A percentile compares a stretch with the other conserved stretches of the same genome.
phyloP scores from a whole-genome alignment of 1,140 invertebrate species.

The Eurosta solidaginis region DNA sequence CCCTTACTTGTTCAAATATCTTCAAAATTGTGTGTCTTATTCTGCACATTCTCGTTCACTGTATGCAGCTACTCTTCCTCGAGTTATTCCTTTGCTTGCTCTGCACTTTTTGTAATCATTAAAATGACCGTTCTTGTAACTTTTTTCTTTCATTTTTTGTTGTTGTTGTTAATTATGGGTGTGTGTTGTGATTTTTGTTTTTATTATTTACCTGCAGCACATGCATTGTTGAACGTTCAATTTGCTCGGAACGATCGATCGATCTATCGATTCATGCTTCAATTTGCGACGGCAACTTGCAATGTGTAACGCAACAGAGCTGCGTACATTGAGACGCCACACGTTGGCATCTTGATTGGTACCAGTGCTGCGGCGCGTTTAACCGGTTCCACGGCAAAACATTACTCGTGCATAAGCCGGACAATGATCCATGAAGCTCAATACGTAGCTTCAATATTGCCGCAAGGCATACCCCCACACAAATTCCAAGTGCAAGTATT shows the following conservation, averaged over 20 bases:
- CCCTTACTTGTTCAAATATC: too few species aligned
- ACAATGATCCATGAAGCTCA: not conserved
- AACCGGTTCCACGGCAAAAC: slow-evolving; percentile 18
- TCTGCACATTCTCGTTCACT: not conserved
- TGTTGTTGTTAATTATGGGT: too few species aligned
- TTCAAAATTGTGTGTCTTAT: too few species aligned
- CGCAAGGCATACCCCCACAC: not conserved
- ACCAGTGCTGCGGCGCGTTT: not conserved
- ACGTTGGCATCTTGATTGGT: slow-evolving; percentile 24
- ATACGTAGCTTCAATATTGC: not conserved
- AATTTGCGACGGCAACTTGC: slow-evolving; percentile 1
- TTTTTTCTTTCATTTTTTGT: not conserved
- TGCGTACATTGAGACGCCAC: slow-evolving; percentile 12
- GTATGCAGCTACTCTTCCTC: not conserved
- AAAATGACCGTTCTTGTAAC: not conserved
- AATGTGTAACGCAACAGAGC: slow-evolving; percentile 9
- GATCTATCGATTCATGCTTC: not conserved
- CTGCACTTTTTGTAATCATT: not conserved
- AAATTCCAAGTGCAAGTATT: not conserved
- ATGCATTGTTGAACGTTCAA: not conserved
- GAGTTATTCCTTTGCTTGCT: not conserved
- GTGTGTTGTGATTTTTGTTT: too few species aligned
- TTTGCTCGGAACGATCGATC: not conserved
- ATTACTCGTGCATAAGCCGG: not conserved
- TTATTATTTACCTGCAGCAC: not conserved